Base-by-base conservation (phyloP, 2,888 invertebrate species). In the Sarcophaga rosellei region DNA sequence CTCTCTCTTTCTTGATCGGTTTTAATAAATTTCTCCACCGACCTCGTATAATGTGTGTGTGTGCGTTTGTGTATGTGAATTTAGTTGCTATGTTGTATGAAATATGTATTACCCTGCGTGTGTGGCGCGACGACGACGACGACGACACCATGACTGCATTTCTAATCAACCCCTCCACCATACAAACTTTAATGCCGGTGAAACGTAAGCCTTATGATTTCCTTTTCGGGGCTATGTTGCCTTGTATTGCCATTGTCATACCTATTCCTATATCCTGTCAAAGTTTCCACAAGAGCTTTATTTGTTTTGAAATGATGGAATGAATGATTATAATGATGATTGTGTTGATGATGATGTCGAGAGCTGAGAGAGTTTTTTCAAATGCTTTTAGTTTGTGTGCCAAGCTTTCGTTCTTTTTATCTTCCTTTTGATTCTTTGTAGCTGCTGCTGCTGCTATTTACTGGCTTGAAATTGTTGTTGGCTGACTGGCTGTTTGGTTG, bases 141-240 rank as follows among this genome's bases (percentile, higher is more conserved):
- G 78, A 84, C 84, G 78, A 86, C 81, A 81, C 63, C 61, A 84
- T 81, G 75, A 78, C 81, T 86, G 78, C 86, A 80, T 77, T 77
- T 84, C 81, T 68, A 53, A 53, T 62, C 73, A 23, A 15, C 23
- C 66, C 66, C 72, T 47, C 21, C 61, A 61, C 6, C 61, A 61
- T 21, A 61, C 61, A 61, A n/a, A 15, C 61, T 35, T 6, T 47
- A 47, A 47, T 15, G 15, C 11, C 47, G 47, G 15, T 47, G 47
- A 47, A 47, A 47, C 12, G 15, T 15, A 15, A 15, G 47, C 47
- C 47, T 47, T 47, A 15, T 15, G 47, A 15, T 53, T 53, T 53
- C 12, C 53, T 53, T 17, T 53, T 35, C 35, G 35, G 35, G 2
- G 35, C 35, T 35, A 35, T 35, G 35, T 4, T 53, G 11, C 53